These are phyloP conservation scores for Drosophila flavopinicola DNA, from an alignment of 2,888 invertebrate species.

Conservation along the genomic window DNA sequence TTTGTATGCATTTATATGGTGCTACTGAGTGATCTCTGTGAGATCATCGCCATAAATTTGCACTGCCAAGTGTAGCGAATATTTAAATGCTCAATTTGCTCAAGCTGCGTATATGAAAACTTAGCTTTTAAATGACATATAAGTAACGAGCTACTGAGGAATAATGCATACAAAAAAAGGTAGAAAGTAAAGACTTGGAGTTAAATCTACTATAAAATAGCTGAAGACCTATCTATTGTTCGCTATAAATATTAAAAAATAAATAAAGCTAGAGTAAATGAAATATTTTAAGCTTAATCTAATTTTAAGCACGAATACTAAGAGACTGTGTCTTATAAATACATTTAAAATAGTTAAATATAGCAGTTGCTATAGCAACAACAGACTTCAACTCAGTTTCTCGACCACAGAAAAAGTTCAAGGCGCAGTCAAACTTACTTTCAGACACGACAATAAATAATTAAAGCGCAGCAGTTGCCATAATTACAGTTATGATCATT, in stretches of 20 bases:
- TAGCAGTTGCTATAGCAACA: too few species aligned
- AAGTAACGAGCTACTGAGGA: not conserved
- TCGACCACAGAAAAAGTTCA: not conserved
- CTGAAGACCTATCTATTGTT: too few species aligned
- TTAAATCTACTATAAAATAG: too few species aligned
- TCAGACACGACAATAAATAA: conserved; percentile 5
- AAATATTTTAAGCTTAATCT: too few species aligned
- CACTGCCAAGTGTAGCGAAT: conserved; percentile 19
- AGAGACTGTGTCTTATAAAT: too few species aligned
- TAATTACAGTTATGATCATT: conserved; percentile 55
- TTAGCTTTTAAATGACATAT: conserved; percentile 4
- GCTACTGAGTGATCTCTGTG: conserved; percentile 58
- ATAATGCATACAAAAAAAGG: too few species aligned
- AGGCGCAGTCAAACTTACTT: conserved; percentile 3
- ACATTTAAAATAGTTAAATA: too few species aligned
- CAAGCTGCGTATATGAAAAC: conserved; percentile 8
- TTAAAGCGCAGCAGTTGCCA: conserved; percentile 13
- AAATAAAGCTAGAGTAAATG: too few species aligned
- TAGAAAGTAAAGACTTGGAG: too few species aligned
- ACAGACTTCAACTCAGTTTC: too few species aligned
- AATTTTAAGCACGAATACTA: too few species aligned
- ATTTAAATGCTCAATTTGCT: conserved; percentile 19
- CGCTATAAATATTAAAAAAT: too few species aligned
- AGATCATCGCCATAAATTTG: conserved; percentile 64
- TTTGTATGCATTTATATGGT: conserved; percentile 18